Evolutionary conservation across 2,888 invertebrate species (phyloP), one percentile per base, ranked within the genome.

Genomic region (Caprella mutica): DNA sequence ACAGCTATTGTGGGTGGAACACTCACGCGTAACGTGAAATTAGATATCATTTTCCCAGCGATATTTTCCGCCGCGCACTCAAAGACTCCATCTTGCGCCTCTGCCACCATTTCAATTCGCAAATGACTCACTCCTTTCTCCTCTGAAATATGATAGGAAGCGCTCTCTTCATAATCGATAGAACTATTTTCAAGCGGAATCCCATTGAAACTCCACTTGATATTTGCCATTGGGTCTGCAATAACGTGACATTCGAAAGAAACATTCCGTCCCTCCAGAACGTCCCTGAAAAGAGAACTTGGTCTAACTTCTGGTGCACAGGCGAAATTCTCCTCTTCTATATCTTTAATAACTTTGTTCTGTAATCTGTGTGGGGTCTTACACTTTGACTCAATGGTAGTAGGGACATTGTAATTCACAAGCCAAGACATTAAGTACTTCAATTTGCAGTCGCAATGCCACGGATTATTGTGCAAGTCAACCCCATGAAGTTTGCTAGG

Each of bases 361-460:
- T 63, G 58, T 54, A 71, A 61, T 67, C 68, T 65, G 35, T 56
- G 43, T 14, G 73, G 73, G 21, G 66, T 65, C 44, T 81, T 67
- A 69, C 91, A 91, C 27, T 81, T 74, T 0, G 90, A 88, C 5
- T 86, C 81, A 52, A 87, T 81, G 17, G 84, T 79, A 67, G 83
- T 80, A 2, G 84, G 84, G 39, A 85, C 79, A 70, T 71, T 71
- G 55, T 67, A 66, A 68, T 82, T 81, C 51, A 81, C 81, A 65
- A 90, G 74, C 87, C 89, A 90, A 68, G 84, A 77, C 71, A 88
- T 86, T 57, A 87, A 80, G 58, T 85, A 84, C 52, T 88, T 77
- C 58, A 90, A 72, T 27, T 86, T 81, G 69, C 90, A 91, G 70
- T 90, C 89, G 70, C 91, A 91, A 61, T 83, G 80, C 90, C 89